These are phyloP conservation scores for Rhingia rostrata DNA, from an alignment of 2,888 invertebrate genomes.

Conservation along the genomic window DNA sequence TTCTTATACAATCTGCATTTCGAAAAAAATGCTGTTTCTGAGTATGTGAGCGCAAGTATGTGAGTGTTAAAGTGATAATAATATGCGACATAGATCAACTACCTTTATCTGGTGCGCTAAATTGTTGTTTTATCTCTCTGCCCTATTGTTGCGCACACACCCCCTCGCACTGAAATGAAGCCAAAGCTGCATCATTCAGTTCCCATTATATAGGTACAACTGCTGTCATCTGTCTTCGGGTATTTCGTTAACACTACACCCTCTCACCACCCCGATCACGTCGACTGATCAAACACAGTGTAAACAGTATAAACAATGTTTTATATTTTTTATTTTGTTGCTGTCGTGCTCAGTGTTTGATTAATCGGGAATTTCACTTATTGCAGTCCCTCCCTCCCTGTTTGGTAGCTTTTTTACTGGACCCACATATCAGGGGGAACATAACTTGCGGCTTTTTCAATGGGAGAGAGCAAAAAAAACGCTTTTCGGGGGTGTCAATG, in stretches of 20 bases:
- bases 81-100: conserved; percentile 66
- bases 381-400: conserved; percentile 12
- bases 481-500: conserved; percentile 64
- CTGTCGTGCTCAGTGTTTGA: conserved; percentile 38
- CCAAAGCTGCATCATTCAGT: conserved; percentile 40
- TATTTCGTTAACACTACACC: conserved; percentile 23
- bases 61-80: conserved; percentile 3
- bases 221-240: conserved; percentile 63
- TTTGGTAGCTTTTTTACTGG: conserved; percentile 29
- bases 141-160: conserved; percentile 13
- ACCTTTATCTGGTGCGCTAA: conserved; percentile 63
- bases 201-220: conserved; percentile 54
- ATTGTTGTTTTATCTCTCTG: conserved; percentile 35
- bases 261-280: not conserved
- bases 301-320: conserved; percentile 48
- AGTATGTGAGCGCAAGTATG: not conserved
- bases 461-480: conserved; percentile 20
- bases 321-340: conserved; percentile 18
- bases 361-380: conserved; percentile 41
- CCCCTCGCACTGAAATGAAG: conserved; percentile 29
- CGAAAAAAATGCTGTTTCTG: conserved; percentile 28
- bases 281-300: conserved; percentile 53
- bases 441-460: conserved; percentile 39
- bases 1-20: conserved; percentile 64
- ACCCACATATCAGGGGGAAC: conserved; percentile 16